Evolutionary conservation across 1,140 invertebrate species (phyloP).

Genomic region (Aphelinus certus): DNA sequence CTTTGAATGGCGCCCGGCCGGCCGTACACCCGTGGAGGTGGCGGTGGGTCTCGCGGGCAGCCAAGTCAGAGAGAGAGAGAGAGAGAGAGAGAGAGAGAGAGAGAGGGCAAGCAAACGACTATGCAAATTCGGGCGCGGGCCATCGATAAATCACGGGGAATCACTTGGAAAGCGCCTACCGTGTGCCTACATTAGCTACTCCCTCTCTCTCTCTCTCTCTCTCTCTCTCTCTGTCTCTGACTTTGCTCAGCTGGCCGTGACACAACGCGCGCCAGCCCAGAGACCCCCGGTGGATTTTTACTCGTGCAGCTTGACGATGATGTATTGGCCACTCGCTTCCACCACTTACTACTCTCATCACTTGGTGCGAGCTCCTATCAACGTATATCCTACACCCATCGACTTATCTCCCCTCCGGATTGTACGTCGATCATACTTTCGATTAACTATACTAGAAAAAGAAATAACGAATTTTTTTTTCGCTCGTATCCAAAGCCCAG

Average conservation of each 20-base stretch:
- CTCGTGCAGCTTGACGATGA: conserved; percentile 12
- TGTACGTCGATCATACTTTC: too few relatives aligned
- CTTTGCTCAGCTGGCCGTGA: too few relatives aligned
- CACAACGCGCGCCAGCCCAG: conserved; percentile 20
- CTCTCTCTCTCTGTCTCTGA: conserved; percentile 24
- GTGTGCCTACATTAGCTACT: conserved; percentile 45
- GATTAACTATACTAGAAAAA: too few relatives aligned
- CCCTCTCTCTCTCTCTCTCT: not conserved
- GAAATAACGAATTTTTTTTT: too few relatives aligned
- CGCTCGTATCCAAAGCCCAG: too few relatives aligned
- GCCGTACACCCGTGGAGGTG: not conserved
- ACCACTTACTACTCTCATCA: too few relatives aligned
- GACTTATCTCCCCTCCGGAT: too few relatives aligned
- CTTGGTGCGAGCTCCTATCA: too few relatives aligned
- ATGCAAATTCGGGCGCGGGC: conserved; percentile 28
- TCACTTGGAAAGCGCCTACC: conserved; percentile 54
- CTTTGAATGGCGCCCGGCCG: too few relatives aligned
- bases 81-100: not conserved
- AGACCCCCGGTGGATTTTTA: not conserved
- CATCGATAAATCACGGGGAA: conserved; percentile 54
- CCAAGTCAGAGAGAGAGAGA: not conserved
- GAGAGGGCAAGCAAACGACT: conserved; percentile 31
- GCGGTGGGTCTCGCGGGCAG: not conserved
- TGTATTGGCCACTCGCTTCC: not conserved
- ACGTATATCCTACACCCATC: too few relatives aligned